Percentiles rank a stretch among this genome's conserved stretches.
These are phyloP conservation scores for Cataglyphis rosenhaueri DNA, from an alignment of 2,888 invertebrate genomes.

Conservation along the genomic window DNA sequence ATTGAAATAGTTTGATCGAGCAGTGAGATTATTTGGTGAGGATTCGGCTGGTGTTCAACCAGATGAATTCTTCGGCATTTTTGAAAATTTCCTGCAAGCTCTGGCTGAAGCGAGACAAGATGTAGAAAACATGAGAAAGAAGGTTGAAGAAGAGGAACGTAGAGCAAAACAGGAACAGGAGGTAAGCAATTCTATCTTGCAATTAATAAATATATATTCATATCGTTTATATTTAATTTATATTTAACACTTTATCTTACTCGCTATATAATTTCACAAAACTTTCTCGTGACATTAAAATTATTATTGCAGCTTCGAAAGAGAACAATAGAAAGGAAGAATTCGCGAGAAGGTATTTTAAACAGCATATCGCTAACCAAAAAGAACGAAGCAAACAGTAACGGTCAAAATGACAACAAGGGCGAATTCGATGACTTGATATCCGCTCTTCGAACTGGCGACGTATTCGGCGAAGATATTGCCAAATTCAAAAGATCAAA, in stretches of 20 bases:
- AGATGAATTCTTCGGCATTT: constrained; percentile 97
- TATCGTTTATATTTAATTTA: not conserved
- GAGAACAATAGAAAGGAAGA: constrained; percentile 94
- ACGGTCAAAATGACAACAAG: constrained; percentile 88
- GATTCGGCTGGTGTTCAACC: constrained; percentile 94
- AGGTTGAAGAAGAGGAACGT: constrained; percentile 96
- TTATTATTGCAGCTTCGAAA: constrained; percentile 90
- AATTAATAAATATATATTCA: not conserved
- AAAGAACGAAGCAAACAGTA: constrained; percentile 88
- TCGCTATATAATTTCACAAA: not conserved
- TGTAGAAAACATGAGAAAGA: constrained; percentile 93
- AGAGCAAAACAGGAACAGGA: constrained; percentile 95
- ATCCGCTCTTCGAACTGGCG: constrained; percentile 96
- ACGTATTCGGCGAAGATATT: constrained; percentile 98
- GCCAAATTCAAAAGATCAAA: constrained; percentile 95
- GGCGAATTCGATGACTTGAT: constrained; percentile 99
- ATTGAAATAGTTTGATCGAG: constrained; percentile 91
- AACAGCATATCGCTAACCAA: constrained; percentile 91
- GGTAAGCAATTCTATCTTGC: constrained; percentile 82
- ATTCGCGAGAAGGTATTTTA: constrained; percentile 91
- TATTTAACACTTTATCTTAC: not conserved
- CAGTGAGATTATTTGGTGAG: constrained; percentile 95
- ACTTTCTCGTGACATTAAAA: not conserved
- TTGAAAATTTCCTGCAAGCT: constrained; percentile 94
- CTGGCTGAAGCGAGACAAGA: constrained; percentile 95